Conservation (phyloP, 53 echinoderm and acorn worm species). For the Echinometra lucunter region DNA sequence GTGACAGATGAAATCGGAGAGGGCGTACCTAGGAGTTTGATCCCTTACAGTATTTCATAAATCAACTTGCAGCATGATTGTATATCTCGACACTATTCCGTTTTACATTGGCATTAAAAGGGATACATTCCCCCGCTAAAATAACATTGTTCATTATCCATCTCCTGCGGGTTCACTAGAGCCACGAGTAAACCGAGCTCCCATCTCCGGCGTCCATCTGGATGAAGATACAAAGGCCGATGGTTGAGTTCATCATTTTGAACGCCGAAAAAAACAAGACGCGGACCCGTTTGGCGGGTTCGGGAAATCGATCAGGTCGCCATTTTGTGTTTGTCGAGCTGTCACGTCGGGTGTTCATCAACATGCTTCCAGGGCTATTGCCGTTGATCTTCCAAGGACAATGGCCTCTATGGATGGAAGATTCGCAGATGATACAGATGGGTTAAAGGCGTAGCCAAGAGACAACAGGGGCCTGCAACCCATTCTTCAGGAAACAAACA, state of each 20-base stretch:
- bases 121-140: not conserved
- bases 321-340: constrained; percentile 41
- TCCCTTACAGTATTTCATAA: not conserved
- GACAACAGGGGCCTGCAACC: too few relatives aligned
- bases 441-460: too few relatives aligned
- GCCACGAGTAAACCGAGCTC: constrained; percentile 21
- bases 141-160: constrained; percentile 13
- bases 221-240: not conserved
- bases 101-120: not conserved
- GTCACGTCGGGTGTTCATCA: constrained; percentile 4
- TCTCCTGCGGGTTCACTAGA: not conserved
- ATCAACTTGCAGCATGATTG: too few relatives aligned
- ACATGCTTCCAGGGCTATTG: constrained; percentile 13
- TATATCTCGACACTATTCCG: not conserved
- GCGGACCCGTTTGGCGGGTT: not conserved
- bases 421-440: not conserved
- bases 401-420: constrained; percentile 26
- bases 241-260: not conserved
- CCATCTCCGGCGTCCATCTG: not conserved
- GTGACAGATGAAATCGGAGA: constrained; percentile 15
- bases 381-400: constrained; percentile 40
- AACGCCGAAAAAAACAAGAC: not conserved
- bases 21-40: not conserved
- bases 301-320: constrained; percentile 30
- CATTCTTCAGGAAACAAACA: too few relatives aligned